Evolutionary conservation across 2,888 invertebrate genomes (phyloP).

Genomic region (Odontocolon sp.): DNA sequence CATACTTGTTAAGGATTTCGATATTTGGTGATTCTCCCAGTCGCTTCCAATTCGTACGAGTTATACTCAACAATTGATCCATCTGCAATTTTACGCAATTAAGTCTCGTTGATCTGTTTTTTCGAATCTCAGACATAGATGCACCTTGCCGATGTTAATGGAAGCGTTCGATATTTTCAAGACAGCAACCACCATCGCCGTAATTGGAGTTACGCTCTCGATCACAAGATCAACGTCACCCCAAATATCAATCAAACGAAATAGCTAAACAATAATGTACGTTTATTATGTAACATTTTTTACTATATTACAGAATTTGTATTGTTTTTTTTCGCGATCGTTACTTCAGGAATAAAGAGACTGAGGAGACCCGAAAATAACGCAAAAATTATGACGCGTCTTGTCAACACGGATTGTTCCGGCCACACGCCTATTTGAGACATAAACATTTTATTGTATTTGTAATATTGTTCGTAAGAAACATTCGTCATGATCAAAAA

Average conservation of each 20-base stretch:
- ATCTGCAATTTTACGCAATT: no score
- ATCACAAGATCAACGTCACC: constrained; percentile 24
- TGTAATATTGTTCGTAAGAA: constrained; percentile 32
- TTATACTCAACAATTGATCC: no score
- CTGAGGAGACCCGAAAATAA: not conserved
- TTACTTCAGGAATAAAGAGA: constrained; percentile 11
- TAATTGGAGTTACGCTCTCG: constrained; percentile 24
- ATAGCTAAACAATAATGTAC: not conserved
- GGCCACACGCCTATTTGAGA: constrained; percentile 30
- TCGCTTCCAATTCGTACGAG: not conserved
- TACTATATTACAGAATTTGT: not conserved
- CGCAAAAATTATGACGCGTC: constrained; percentile 17
- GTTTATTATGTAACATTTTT: not conserved
- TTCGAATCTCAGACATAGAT: no score
- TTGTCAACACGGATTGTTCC: constrained; percentile 34
- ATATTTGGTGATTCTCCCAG: not conserved
- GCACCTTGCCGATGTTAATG: constrained; percentile 31
- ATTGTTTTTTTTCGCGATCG: not conserved
- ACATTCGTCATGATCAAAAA: no score
- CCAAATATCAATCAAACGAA: constrained; percentile 7
- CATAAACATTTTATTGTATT: constrained; percentile 26
- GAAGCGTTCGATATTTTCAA: constrained; percentile 32
- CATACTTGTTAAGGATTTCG: not conserved
- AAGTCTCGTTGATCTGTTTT: no score
- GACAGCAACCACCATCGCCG: not conserved